Conservation (phyloP, 1,140 invertebrate species). For the Bombus polaris region DNA sequence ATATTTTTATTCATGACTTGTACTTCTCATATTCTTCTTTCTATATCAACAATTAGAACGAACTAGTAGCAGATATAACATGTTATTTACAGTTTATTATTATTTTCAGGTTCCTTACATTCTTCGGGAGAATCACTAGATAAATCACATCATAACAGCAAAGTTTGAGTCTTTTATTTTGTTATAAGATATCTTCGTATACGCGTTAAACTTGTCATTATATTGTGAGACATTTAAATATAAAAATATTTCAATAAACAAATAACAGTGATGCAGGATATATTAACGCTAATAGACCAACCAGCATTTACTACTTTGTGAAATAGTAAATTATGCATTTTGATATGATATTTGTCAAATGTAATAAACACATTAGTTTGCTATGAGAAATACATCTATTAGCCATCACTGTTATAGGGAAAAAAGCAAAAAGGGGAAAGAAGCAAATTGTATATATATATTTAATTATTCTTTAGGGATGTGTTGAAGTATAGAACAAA, state of each 20-base stretch:
- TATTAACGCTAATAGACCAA: conserved; percentile 27
- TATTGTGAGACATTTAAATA: conserved; percentile 41
- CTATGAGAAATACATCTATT: not conserved
- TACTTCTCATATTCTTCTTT: conserved; percentile 20
- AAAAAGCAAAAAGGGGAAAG: not conserved
- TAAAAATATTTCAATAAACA: conserved; percentile 50
- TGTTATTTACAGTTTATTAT: conserved; percentile 28
- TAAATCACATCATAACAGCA: conserved; percentile 78
- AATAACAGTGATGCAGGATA: conserved; percentile 44
- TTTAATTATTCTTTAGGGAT: conserved; percentile 15
- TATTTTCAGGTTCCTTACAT: conserved; percentile 80
- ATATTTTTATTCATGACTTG: conserved; percentile 15
- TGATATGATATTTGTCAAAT: conserved; percentile 28
- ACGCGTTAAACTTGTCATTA: conserved; percentile 55
- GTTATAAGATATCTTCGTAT: conserved; percentile 46
- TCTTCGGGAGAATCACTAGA: conserved; percentile 81
- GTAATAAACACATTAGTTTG: conserved; percentile 19
- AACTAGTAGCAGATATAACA: not conserved
- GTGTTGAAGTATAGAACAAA: conserved; percentile 8
- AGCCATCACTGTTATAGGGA: conserved; percentile 20
- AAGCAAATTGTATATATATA: conserved; percentile 30
- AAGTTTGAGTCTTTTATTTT: conserved; percentile 76
- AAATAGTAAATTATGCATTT: conserved; percentile 4
- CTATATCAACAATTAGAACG: not conserved
- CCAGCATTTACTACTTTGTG: conserved; percentile 15